Base-by-base conservation (phyloP, 2,888 invertebrate species). In the Tridacna gigas region DNA sequence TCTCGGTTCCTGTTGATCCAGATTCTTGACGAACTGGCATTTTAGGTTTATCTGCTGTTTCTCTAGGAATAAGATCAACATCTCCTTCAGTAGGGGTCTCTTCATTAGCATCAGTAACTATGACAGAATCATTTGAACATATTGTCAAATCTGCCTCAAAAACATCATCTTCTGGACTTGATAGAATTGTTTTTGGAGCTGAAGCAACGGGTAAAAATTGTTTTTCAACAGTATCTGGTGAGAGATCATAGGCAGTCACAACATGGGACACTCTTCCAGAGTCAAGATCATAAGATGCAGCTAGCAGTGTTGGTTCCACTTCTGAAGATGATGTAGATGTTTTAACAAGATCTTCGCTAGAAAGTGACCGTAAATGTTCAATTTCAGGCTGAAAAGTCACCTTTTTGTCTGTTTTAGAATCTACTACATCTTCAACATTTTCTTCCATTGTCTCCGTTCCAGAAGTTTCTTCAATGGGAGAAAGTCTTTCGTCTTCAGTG, bases 251-350 rank as follows among this genome's bases (percentile, higher is more conserved):
- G 13, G 93, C 89, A n/a, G 94, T 90, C 7, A 94, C 94, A 11
- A 94, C 93, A 86, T 93, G 91, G n/a, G 94, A 93, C 28, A 97
- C 94, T 77, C 92, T 92, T 26, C 95, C 95, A 65, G 94, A 92
- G 78, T 95, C 95, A 74, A 97, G 95, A 94, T 98, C 98, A 93
- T 97, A 97, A 13, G 97, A 97, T 2, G 99, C 98, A 20, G 98
- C 98, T 15, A 99, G 97, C 13, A 99, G 95, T 0, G 99, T 99
- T 95, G 94, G 94, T 82, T 94, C 94, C 73, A 98, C 98, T 95
- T 99, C 98, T 51, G 98, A 98, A 60, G 98, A 94, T 12, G 98
- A 94, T 15, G 94, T 93, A 26, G 94, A 94, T 56, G 93, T 93
- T 79, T 93, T 92, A n/a, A 93, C 91, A 56, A 92, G 80, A 47